Base-by-base conservation (phyloP, 2,888 invertebrate genomes). In the Boloria selene region DNA sequence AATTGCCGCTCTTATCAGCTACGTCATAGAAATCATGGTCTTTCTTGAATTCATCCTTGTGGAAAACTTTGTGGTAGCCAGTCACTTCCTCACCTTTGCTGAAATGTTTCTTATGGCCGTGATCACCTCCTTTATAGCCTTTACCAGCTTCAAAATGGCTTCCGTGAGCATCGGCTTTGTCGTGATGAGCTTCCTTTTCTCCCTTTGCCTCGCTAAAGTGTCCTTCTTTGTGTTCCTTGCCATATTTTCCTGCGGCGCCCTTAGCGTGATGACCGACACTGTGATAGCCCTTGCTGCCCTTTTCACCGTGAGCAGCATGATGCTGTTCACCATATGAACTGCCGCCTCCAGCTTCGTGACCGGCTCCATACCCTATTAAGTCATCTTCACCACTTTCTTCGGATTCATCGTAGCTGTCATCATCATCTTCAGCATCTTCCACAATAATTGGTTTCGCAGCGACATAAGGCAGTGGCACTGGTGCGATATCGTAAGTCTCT, bases 1-100 rank as follows among this genome's bases (percentile, higher is more conserved):
- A 94, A 78, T 94, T 93, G 0, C 95, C 95, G 58, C 93, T 93
- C 61, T 94, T 93, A 78, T 95, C 94, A 31, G 94, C 93, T 58
- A 95, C 95, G 76, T 96, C 96, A 80, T 96, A 96, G 86, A 96
- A 96, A 75, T 94, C 94, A 73, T 95, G 95, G 77, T 95, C 95
- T 78, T 96, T 96, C 82, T 96, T 95, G 90, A 93, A 96, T 82
- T 96, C 96, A 78, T 96, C 95, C 88, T 96, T 96, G 84, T 94
- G 93, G 84, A 94, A 95, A 1, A 95, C 94, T 76, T 95, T 95
- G 82, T 95, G 95, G 87, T 93, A 96, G 17, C 96, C 96, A 7
- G 93, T 94, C 22, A 95, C 93, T 61, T 95, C 95, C 69, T 95
- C 94, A 0, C 95, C 95, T 79, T 95, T 95, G 82, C 94, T 94